Conservation (phyloP, 2,888 invertebrate species). For the Netelia fuscicornis region DNA sequence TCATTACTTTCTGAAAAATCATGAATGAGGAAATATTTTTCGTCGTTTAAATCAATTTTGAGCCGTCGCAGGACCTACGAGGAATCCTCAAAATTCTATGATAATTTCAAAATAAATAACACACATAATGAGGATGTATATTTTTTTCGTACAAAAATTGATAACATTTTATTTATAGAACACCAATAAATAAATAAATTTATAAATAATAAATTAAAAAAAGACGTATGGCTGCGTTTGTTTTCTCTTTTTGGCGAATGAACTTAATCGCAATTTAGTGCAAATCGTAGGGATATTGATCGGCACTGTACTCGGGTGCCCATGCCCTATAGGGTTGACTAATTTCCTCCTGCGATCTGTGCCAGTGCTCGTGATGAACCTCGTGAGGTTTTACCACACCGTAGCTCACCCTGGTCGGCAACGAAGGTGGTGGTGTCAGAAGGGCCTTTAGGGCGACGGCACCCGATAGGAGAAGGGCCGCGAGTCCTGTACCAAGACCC, state of each 20-base stretch:
- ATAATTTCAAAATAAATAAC: not conserved
- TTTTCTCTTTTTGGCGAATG: slow-evolving; percentile 27
- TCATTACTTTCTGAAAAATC: no score
- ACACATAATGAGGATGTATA: not conserved
- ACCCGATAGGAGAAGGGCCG: slow-evolving; percentile 88
- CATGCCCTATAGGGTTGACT: slow-evolving; percentile 81
- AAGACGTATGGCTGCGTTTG: slow-evolving; percentile 45
- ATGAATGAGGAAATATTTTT: no score
- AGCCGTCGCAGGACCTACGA: no score
- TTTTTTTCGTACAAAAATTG: slow-evolving; percentile 16
- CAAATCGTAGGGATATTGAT: slow-evolving; percentile 80
- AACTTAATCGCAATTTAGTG: slow-evolving; percentile 68
- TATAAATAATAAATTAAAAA: slow-evolving; percentile 52
- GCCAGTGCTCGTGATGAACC: slow-evolving; percentile 83
- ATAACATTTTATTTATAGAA: slow-evolving; percentile 56
- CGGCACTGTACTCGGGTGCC: slow-evolving; percentile 79
- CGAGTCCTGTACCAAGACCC: slow-evolving; percentile 88
- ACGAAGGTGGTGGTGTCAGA: slow-evolving; percentile 77
- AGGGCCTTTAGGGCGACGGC: slow-evolving; percentile 82
- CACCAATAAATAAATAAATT: slow-evolving; percentile 52
- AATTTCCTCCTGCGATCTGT: slow-evolving; percentile 82
- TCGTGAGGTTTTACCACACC: slow-evolving; percentile 82
- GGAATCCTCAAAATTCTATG: no score
- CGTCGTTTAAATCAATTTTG: no score
- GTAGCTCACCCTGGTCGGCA: slow-evolving; percentile 80